Evolutionary conservation across 2,113 vertebrate species (phyloP), one percentile per base, ranked within the genome.

Genomic region (Psilopsiagon aymara): DNA sequence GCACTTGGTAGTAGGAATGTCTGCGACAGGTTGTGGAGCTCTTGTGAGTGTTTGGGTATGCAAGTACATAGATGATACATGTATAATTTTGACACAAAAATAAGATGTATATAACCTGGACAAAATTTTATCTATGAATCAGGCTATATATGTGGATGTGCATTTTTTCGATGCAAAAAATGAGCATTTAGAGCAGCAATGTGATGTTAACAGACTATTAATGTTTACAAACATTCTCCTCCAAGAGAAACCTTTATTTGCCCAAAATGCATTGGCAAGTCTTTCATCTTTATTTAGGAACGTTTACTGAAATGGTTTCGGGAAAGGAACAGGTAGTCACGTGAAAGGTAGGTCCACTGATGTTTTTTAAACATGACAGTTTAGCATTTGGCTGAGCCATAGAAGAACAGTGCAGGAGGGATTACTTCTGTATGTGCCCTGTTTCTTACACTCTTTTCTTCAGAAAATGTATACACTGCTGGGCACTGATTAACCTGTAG

Each of bases 361-460:
- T 39, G 20, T 2, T 35, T 88, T 80, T 78, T 83, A 75, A 86
- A 70, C 23, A 13, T 2, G 27, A 25, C 1, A 1, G 8, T 63
- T 78, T 69, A 25, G 23, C 14, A 31, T 17, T 20, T 28, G 33
- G 2, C 28, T 59, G 49, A 67, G 52, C 52, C 31, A 7, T 19
- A 5, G 49, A 88, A 62, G 41, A 25, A n/a, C 1, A 0, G 6
- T 44, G 7, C 1, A n/a, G 44, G 19, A 31, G 9, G 17, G 6
- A n/a, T 80, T 52, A 25, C 41, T 69, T 85, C 13, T 69, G 11
- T 47, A 12, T 59, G 4, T 49, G 15, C 11, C n/a, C 29, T 62
- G 11, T 28, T 86, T 83, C 64, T 49, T 35, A 44, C 15, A 51
- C 8, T 33, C 33, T 53, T 83, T 49, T 68, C 43, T 74, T 20